Percentiles rank a stretch among this genome's conserved stretches.
phyloP scores from a whole-genome alignment of 53 echinoderm and acorn worm species.

The Holothuria leucospilota region DNA sequence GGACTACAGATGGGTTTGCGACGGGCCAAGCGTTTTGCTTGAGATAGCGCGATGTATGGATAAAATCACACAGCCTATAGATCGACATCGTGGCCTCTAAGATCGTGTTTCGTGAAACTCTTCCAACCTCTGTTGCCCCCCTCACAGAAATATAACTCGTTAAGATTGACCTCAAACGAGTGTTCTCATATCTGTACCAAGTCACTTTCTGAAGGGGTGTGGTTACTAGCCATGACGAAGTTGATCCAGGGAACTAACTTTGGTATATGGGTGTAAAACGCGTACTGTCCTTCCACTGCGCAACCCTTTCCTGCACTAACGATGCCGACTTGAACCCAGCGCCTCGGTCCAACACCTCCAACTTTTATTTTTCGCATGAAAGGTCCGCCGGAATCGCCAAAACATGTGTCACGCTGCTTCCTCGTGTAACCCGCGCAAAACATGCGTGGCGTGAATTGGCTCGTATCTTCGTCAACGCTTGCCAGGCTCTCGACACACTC shows the following conservation, averaged over 20 bases:
- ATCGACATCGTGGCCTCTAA: no score
- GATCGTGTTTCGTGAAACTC: no score
- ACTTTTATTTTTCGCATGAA: conserved; percentile 76
- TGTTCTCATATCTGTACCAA: conserved; percentile 66
- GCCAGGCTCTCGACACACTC: conserved; percentile 77
- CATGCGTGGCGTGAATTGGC: conserved; percentile 85
- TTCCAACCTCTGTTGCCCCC: no score
- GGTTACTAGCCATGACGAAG: conserved; percentile 74
- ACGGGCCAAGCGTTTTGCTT: no score
- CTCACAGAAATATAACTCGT: no score
- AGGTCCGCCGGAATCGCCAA: conserved; percentile 97
- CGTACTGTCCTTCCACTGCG: conserved; percentile 93
- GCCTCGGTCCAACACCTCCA: conserved; percentile 57
- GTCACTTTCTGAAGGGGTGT: conserved; percentile 71
- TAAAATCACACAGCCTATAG: no score
- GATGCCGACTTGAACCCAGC: conserved; percentile 98
- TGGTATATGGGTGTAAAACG: conserved; percentile 93
- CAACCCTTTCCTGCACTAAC: conserved; percentile 98
- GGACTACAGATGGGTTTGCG: no score
- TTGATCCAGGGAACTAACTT: conserved; percentile 88
- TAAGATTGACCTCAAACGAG: no score
- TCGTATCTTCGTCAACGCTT: conserved; percentile 71
- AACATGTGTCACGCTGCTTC: conserved; percentile 86
- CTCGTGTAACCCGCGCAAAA: conserved; percentile 95
- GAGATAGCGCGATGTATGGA: no score